Evolutionary conservation across 2,797 vertebrate genomes (phyloP).

Genomic region (Brotula barbata): DNA sequence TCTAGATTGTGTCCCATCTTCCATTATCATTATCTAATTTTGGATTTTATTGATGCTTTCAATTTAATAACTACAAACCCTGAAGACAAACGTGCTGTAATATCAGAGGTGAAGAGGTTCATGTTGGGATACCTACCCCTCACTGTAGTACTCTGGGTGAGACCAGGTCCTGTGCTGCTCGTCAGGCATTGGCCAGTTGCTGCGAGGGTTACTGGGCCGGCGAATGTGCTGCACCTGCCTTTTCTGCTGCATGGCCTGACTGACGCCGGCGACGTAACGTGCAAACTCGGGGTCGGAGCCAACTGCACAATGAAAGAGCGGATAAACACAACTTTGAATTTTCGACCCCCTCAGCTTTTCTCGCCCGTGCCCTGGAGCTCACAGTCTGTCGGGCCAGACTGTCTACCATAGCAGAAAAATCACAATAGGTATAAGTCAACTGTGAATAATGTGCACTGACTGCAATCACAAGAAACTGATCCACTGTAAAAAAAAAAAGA

Average conservation of each 20-base stretch:
- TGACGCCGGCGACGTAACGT: conserved; percentile 96
- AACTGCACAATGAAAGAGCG: conserved; percentile 77
- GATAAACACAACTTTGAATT: conserved; percentile 64
- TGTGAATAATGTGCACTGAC: conserved; percentile 45
- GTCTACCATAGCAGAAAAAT: conserved; percentile 67
- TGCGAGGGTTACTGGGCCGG: conserved; percentile 86
- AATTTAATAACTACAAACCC: no score
- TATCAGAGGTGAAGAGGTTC: neutral
- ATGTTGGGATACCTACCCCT: conserved; percentile 80
- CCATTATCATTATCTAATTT: no score
- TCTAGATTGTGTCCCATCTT: no score
- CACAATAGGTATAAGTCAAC: conserved; percentile 61
- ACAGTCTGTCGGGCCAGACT: conserved; percentile 67
- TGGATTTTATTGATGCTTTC: no score
- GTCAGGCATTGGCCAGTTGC: conserved; percentile 93
- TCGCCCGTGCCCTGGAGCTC: conserved; percentile 54
- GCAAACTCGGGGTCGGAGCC: conserved; percentile 98
- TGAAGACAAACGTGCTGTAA: no score
- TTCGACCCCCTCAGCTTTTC: conserved; percentile 75
- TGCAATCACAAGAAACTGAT: conserved; percentile 57
- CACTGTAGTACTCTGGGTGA: conserved; percentile 93
- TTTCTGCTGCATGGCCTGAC: conserved; percentile 99
- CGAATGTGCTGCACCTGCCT: conserved; percentile 93
- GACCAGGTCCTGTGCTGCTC: conserved; percentile 96
- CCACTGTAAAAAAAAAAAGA: conserved; percentile 57